These are phyloP conservation scores for Enteromius unitaeniatus DNA, from an alignment of 2,797 vertebrate species.

Conservation along the genomic window DNA sequence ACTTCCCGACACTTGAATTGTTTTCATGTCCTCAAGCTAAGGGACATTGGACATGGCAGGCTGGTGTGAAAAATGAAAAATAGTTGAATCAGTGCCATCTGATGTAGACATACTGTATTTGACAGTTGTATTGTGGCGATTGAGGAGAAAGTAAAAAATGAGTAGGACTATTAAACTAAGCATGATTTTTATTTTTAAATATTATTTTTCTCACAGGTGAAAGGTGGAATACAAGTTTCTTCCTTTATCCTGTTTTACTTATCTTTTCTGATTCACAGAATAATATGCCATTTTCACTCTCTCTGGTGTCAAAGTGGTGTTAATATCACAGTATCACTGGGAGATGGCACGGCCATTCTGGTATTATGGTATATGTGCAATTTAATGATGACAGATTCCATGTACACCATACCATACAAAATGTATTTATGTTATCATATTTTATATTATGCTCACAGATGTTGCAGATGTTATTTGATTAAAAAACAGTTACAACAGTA, in stretches of 20 bases:
- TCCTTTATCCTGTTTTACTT: neutral
- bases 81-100: neutral
- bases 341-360: neutral
- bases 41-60: neutral
- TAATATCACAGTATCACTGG: neutral
- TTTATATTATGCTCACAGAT: no score
- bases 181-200: neutral
- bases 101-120: neutral
- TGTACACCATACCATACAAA: neutral
- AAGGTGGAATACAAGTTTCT: neutral
- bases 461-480: no score
- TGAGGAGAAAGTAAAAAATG: neutral
- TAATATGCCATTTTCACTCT: neutral
- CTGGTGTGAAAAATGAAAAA: conserved; percentile 11
- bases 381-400: neutral
- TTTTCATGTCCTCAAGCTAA: neutral
- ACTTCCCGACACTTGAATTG: neutral
- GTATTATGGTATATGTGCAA: neutral
- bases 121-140: neutral
- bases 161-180: neutral
- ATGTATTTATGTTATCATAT: no score
- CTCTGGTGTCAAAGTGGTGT: neutral
- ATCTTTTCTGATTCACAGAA: neutral
- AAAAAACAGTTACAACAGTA: no score
- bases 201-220: neutral